Conservation (phyloP, 2,888 invertebrate genomes). For the Catonia carolina region DNA sequence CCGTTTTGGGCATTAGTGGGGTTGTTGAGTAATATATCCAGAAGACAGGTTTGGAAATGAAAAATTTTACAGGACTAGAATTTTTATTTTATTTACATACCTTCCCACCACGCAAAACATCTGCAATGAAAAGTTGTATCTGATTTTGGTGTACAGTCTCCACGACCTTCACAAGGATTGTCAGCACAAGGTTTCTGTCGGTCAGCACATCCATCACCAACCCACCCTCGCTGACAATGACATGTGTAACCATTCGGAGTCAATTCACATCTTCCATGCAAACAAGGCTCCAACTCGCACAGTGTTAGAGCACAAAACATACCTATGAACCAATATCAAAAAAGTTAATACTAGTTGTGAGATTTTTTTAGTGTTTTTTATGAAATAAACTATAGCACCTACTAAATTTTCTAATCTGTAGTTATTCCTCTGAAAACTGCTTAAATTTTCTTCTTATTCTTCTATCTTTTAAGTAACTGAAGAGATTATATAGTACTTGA, state of each 20-base stretch:
- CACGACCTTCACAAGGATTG: conserved; percentile 67
- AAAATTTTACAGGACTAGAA: neutral
- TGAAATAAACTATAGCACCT: too few relatives aligned
- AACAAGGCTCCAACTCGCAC: conserved; percentile 61
- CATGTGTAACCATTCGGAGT: conserved; percentile 50
- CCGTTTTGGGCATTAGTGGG: too few relatives aligned
- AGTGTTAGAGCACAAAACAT: conserved; percentile 68
- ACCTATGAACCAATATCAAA: conserved; percentile 51
- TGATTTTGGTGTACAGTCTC: conserved; percentile 62
- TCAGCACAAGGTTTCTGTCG: conserved; percentile 62
- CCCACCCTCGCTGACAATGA: conserved; percentile 60
- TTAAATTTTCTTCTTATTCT: too few relatives aligned
- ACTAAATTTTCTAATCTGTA: too few relatives aligned
- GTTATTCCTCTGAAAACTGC: too few relatives aligned
- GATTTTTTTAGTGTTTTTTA: neutral
- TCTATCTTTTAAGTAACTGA: too few relatives aligned
- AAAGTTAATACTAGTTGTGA: neutral
- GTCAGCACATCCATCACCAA: conserved; percentile 60
- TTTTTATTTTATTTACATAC: conserved; percentile 37
- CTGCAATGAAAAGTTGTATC: conserved; percentile 58
- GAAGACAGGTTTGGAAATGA: neutral
- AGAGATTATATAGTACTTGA: too few relatives aligned
- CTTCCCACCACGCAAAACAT: conserved; percentile 69
- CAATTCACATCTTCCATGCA: conserved; percentile 48
- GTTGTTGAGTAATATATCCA: too few relatives aligned